Conservation (phyloP, 2,888 invertebrate genomes). For the Julus scandinavius region DNA sequence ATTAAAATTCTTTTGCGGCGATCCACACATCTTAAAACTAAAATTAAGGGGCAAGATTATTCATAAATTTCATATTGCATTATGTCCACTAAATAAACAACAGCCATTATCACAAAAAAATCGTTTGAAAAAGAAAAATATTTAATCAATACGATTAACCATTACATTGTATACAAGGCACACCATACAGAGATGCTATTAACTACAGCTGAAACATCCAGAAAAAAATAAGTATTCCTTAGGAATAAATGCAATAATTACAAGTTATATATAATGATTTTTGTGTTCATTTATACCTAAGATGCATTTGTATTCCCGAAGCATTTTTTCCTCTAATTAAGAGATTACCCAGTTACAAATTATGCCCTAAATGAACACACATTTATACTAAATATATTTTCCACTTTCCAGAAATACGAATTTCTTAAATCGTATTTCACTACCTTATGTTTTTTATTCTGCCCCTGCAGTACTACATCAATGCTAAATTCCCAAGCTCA, state of each 20-base stretch:
- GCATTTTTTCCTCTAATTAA: not conserved
- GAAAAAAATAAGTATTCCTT: conserved; percentile 53
- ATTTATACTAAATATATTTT: not conserved
- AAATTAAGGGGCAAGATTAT: too few relatives aligned
- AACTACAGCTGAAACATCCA: conserved; percentile 46
- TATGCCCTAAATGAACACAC: not conserved
- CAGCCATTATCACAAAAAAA: not conserved
- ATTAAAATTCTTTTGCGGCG: too few relatives aligned
- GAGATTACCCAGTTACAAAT: not conserved
- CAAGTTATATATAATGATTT: conserved; percentile 12
- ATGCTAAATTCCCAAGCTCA: too few relatives aligned
- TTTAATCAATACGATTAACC: conserved; percentile 25
- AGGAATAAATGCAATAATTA: conserved; percentile 51
- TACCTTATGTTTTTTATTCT: not conserved
- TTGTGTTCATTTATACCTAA: not conserved
- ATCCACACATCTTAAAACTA: too few relatives aligned
- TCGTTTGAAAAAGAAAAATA: not conserved
- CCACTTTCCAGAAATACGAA: not conserved
- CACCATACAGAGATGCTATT: conserved; percentile 32
- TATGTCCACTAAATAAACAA: too few relatives aligned
- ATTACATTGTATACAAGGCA: not conserved
- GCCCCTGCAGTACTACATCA: not conserved
- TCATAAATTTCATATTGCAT: too few relatives aligned
- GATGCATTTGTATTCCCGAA: not conserved
- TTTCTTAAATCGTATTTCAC: not conserved